Base-by-base conservation (phyloP, 2,888 invertebrate species). In the Corythucha ciliata region DNA sequence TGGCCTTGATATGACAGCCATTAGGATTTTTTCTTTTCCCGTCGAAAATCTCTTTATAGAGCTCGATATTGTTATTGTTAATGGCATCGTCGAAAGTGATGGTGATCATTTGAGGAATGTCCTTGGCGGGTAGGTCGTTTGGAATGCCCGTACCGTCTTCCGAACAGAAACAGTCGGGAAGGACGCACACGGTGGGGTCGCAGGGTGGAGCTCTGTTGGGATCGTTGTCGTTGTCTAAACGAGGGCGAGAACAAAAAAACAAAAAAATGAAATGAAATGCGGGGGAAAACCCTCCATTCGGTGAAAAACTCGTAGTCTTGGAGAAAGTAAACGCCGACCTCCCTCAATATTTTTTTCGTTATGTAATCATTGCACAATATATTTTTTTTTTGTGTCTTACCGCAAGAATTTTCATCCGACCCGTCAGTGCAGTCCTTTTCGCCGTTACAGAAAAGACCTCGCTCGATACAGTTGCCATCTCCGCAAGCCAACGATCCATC, bases 21-120 rank as follows among this genome's bases (percentile, higher is more conserved):
- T 92, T 92, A 46, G 91, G 90, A 66, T 92, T 92, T 69, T 86
- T 87, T 58, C 91, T 79, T 63, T 85, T 83, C 54, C 82, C 81
- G 68, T 83, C 87, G 72, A 92, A 91, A 58, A 92, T 89, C 65
- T 90, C 89, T 68, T 87, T 87, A 76, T 91, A 92, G 45, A 92
- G 72, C 63, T 88, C 90, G 66, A 91, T 91, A 71, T 92, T 92
- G 72, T 92, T 90, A 71, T 90, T 90, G 70, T 92, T 92, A 70
- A 92, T 88, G 64, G 91, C 91, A 64, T 91, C 91, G 66, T 92
- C 91, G 67, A 92, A 92, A 45, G 91, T 91, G 66, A 92, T 84
- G 52, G 88, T 90, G 65, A 92, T 82, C 91, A 91, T 91, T 73
- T 91, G 90, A 4, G 91, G 91, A 1, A 91, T 87, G 64, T 89